Evolutionary conservation across 2,888 invertebrate genomes (phyloP), one percentile per base, ranked within the genome.

Genomic region (Actias luna): DNA sequence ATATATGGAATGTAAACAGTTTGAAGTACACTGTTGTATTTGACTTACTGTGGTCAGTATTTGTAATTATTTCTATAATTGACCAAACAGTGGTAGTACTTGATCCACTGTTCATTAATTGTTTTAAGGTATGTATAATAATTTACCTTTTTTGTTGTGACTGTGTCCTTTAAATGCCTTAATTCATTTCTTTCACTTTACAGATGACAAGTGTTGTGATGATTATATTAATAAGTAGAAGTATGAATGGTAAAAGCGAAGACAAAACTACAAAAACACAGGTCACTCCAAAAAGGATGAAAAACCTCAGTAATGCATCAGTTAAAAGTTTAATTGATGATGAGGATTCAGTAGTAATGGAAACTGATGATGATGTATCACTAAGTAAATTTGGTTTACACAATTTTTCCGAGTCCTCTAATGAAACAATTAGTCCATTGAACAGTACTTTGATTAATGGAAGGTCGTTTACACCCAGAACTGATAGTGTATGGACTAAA

Each of bases 351-450:
- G 72, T 79, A 66, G 79, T 80, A 58, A 73, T 87, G 61, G 92
- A 92, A 61, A 89, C 90, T 2, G 92, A 91, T 69, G 90, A 92
- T 69, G 92, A 92, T 73, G 91, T 92, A 14, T 92, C 92, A 33
- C 72, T 92, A 0, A 85, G 87, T 71, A 90, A 91, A 79, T 92
- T 87, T 69, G 92, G 92, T 33, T 69, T 92, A 64, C 85, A 89
- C 66, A 88, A 86, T 67, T 81, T 86, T 57, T 83, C 91, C 0
- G 87, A 87, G 63, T 91, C 91, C 4, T 91, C 91, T 4, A 86
- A 82, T 68, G 91, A 89, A 62, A 87, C 83, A 52, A 60, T 74
- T 0, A 83, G 77, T 64, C 78, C 79, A 1, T 64, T 84, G 16
- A 89, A 82, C 67, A 74, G 76, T 52, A 87, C 79, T 66, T 70